Conservation (phyloP, 1,140 invertebrate species). For the Drosophila busckii region DNA sequence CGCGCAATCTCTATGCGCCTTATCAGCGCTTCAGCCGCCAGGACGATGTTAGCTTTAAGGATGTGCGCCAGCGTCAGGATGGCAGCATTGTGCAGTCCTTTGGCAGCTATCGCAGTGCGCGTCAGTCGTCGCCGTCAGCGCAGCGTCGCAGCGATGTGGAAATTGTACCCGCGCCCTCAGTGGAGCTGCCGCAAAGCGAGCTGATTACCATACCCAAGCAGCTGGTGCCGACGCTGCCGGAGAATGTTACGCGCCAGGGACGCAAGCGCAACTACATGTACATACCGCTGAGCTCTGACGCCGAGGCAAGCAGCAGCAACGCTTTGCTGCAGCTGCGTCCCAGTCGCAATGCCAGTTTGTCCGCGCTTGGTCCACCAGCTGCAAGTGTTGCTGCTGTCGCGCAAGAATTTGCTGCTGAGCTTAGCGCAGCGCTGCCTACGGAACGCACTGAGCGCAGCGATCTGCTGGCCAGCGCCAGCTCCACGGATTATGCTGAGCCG, state of each 20-base stretch:
- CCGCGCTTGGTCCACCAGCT: conserved; percentile 47
- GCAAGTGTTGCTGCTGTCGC: conserved; percentile 50
- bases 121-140: conserved; percentile 17
- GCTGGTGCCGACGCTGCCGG: conserved; percentile 60
- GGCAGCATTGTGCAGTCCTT: conserved; percentile 65
- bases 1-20: conserved; percentile 72
- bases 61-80: conserved; percentile 54
- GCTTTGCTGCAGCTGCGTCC: conserved; percentile 50
- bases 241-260: conserved; percentile 65
- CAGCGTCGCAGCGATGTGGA: conserved; percentile 69
- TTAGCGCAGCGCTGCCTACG: conserved; percentile 25
- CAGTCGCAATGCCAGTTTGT: conserved; percentile 54
- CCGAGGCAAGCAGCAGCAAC: conserved; percentile 6
- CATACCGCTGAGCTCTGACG: conserved; percentile 51
- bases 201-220: conserved; percentile 73
- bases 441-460: conserved; percentile 66
- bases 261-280: conserved; percentile 71
- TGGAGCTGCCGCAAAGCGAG: conserved; percentile 53
- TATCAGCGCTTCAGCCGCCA: conserved; percentile 67
- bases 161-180: conserved; percentile 55
- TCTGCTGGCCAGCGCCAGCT: conserved; percentile 41
- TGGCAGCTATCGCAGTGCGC: conserved; percentile 65
- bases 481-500: conserved; percentile 53
- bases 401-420: conserved; percentile 47
- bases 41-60: conserved; percentile 64